Evolutionary conservation across 2,113 vertebrate genomes (phyloP).

Genomic region (Tursiops truncatus): DNA sequence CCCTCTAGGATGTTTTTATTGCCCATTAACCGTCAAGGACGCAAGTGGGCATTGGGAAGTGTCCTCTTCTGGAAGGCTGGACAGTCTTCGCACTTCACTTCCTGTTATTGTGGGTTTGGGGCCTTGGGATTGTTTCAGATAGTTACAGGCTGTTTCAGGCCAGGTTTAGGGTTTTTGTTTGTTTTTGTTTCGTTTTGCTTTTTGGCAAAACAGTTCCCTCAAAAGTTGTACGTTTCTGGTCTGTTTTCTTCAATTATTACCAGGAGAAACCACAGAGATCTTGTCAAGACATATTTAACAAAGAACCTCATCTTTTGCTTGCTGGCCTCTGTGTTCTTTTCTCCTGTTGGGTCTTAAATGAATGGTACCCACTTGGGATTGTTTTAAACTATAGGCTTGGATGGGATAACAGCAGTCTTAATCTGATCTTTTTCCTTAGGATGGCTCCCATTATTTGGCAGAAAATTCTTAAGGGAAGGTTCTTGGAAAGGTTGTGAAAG

Average conservation of each 20-base stretch:
- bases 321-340: neutral
- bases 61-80: neutral
- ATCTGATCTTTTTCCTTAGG: neutral
- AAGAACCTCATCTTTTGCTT: constrained; percentile 18
- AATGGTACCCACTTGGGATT: neutral
- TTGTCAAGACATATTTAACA: neutral
- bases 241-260: constrained; percentile 3
- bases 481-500: constrained; percentile 34
- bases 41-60: neutral
- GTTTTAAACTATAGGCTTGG: neutral
- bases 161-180: neutral
- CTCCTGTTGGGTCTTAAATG: neutral
- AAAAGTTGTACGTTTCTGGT: neutral
- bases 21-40: neutral
- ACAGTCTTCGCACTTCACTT: neutral
- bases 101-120: neutral
- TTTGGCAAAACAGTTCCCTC: neutral
- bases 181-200: neutral
- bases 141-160: neutral
- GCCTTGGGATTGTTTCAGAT: neutral
- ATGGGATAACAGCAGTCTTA: neutral
- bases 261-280: neutral
- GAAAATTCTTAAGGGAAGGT: neutral
- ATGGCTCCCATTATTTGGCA: neutral
- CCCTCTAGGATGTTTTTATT: neutral